Percentiles rank a stretch among this genome's conserved stretches.
Conservation (phyloP, 1,140 invertebrate species). For the Helicoverpa armigera region DNA sequence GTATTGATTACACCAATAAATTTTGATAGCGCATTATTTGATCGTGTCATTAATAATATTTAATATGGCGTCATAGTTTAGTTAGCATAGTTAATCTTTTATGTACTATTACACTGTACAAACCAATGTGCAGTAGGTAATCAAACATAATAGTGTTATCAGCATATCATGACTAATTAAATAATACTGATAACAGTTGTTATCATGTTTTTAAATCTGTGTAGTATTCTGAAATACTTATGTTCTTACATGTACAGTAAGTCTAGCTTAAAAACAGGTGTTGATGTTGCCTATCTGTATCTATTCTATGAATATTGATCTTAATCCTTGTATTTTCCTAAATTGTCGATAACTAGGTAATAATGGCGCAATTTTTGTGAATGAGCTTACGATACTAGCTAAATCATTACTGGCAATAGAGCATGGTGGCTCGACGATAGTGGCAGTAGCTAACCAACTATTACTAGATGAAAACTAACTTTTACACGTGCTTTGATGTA, state of each 20-base stretch:
- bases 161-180: slow-evolving; percentile 15
- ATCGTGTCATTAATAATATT: slow-evolving; percentile 12
- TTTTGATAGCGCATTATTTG: slow-evolving; percentile 14
- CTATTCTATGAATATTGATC: too few species aligned
- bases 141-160: slow-evolving; percentile 11
- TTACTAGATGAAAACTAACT: too few species aligned
- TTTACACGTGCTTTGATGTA: too few species aligned
- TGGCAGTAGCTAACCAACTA: too few species aligned
- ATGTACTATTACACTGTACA: not conserved
- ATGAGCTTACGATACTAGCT: too few species aligned
- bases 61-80: not conserved
- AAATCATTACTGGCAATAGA: too few species aligned
- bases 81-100: not conserved
- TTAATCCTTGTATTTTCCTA: too few species aligned
- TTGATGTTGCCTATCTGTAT: too few species aligned
- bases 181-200: not conserved
- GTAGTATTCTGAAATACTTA: not conserved
- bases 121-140: not conserved
- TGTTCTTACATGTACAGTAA: not conserved
- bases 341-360: too few species aligned
- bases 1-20: not conserved
- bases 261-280: too few species aligned
- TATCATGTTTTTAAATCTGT: slow-evolving; percentile 6
- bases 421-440: too few species aligned
- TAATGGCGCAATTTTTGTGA: too few species aligned